A percentile compares a stretch with the other conserved stretches of the same genome.
phyloP scores from a whole-genome alignment of 2,113 vertebrate genomes.

The Strix aluco region DNA sequence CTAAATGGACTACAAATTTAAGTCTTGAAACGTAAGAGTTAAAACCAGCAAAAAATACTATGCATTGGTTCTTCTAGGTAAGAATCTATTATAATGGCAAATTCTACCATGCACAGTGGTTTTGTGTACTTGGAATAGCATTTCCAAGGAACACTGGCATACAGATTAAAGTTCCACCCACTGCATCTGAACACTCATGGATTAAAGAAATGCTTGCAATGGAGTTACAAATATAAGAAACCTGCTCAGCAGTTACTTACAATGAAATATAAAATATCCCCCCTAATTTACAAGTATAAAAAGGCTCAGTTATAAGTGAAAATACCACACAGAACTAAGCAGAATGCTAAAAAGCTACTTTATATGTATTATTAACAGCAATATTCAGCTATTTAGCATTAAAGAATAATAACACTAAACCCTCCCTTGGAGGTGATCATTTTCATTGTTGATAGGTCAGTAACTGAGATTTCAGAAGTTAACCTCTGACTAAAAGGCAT shows the following conservation, averaged over 20 bases:
- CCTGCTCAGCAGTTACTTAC: not conserved
- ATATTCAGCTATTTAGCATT: conserved; percentile 36
- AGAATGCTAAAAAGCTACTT: conserved; percentile 23
- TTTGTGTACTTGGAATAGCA: not conserved
- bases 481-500: conserved; percentile 67
- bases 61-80: not conserved
- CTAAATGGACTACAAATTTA: not conserved
- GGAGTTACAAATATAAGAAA: not conserved
- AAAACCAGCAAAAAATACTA: not conserved
- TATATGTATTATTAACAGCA: conserved; percentile 54
- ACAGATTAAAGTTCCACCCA: not conserved
- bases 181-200: not conserved
- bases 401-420: conserved; percentile 55
- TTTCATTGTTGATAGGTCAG: conserved; percentile 67
- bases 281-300: conserved; percentile 49
- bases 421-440: conserved; percentile 62
- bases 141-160: not conserved
- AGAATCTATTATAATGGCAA: not conserved
- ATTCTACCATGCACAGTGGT: not conserved
- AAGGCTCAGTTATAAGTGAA: conserved; percentile 12
- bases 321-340: conserved; percentile 31
- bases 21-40: not conserved
- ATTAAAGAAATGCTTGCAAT: not conserved
- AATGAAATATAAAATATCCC: conserved; percentile 34
- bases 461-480: conserved; percentile 55